phyloP scores from a whole-genome alignment of 2,797 vertebrate genomes.

The Chloroceryle inda region DNA sequence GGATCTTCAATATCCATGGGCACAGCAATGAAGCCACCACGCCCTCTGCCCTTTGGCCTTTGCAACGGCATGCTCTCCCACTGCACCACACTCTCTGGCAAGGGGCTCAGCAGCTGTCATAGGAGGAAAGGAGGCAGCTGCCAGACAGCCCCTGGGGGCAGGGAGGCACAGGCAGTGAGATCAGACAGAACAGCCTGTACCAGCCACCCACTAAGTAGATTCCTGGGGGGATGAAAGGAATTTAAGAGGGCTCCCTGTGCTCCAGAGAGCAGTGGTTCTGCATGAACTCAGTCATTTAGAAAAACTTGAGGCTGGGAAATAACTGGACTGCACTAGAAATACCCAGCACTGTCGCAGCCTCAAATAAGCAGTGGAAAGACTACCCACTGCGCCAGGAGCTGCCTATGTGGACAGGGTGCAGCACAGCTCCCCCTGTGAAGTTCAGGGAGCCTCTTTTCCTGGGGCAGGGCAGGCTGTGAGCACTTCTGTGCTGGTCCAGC shows the following conservation, averaged over 20 bases:
- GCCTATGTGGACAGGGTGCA: background rate
- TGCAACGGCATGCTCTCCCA: background rate
- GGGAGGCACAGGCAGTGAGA: background rate
- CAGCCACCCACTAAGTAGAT: constrained; percentile 36
- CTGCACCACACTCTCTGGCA: accelerated
- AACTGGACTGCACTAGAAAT: background rate
- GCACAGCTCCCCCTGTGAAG: background rate
- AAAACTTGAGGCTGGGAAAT: constrained; percentile 35
- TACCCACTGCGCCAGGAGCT: background rate
- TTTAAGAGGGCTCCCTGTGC: background rate
- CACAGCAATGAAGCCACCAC: accelerated
- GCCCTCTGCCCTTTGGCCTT: background rate
- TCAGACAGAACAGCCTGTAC: constrained; percentile 19
- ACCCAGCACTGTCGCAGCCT: background rate
- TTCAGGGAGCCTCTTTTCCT: background rate
- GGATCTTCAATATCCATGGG: accelerated
- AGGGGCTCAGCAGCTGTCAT: accelerated
- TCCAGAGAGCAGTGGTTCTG: background rate
- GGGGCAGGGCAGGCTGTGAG: background rate
- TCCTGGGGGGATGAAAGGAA: constrained; percentile 37
- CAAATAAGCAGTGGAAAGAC: background rate
- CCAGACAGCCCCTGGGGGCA: background rate
- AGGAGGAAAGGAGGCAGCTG: background rate
- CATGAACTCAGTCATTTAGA: background rate
- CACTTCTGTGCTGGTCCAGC: background rate